Percentiles rank a stretch among this genome's conserved stretches.
These are phyloP conservation scores for Betta splendens DNA, from an alignment of 2,797 vertebrate species.

Conservation along the genomic window DNA sequence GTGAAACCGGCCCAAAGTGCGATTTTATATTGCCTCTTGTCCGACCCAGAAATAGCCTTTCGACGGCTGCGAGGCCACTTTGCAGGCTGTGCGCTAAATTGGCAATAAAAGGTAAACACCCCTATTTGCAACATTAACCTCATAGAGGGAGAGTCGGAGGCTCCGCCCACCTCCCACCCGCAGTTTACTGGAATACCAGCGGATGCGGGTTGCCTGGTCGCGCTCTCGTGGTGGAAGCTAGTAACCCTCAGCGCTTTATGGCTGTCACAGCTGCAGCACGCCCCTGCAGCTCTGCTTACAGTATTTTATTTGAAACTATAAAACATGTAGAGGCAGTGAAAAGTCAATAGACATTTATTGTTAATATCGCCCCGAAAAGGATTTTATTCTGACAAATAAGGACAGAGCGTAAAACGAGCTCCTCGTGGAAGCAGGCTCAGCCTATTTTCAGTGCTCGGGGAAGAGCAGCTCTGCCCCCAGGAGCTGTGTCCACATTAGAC, in stretches of 20 bases:
- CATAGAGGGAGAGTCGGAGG: conserved; percentile 16
- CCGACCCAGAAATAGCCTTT: conserved; percentile 12
- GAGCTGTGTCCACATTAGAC: not conserved
- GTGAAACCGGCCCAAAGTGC: conserved; percentile 14
- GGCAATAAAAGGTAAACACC: conserved; percentile 32
- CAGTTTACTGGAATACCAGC: conserved; percentile 45
- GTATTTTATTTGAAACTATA: conserved; percentile 59
- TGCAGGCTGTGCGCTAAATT: conserved; percentile 32
- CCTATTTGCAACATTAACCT: conserved; percentile 16
- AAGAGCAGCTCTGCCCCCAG: not conserved
- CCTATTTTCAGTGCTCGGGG: not conserved
- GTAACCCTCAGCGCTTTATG: conserved; percentile 52
- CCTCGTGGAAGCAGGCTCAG: not conserved
- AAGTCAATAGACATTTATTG: conserved; percentile 49
- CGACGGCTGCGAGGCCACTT: conserved; percentile 25
- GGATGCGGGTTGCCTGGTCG: conserved; percentile 33
- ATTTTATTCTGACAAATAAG: conserved; percentile 44
- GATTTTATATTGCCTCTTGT: conserved; percentile 17
- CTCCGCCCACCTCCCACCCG: conserved; percentile 1
- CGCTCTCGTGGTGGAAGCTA: conserved; percentile 41
- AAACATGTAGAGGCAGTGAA: conserved; percentile 46
- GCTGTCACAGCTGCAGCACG: conserved; percentile 57
- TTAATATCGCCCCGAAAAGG: conserved; percentile 42
- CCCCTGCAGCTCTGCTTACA: conserved; percentile 48
- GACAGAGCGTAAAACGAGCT: conserved; percentile 31